Conservation (phyloP, 2,797 vertebrate genomes). For the Remorina albescens region DNA sequence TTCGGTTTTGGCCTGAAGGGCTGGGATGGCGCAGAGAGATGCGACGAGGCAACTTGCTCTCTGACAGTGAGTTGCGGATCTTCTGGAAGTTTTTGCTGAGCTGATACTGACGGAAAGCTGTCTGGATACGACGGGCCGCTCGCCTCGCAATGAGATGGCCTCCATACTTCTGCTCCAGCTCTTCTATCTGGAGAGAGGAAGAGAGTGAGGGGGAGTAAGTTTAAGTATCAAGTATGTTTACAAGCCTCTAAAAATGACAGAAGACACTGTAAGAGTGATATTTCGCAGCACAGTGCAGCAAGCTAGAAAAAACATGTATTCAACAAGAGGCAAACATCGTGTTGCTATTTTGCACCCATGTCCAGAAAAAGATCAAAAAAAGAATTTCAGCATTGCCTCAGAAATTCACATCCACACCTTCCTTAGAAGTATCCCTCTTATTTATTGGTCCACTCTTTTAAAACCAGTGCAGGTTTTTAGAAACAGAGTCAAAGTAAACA, state of each 20-base stretch:
- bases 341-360: constrained; percentile 32
- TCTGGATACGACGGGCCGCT: constrained; percentile 98
- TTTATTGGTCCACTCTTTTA: constrained; percentile 47
- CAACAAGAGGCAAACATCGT: constrained; percentile 52
- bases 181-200: constrained; percentile 90
- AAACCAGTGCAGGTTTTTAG: constrained; percentile 39
- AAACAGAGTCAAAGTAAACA: constrained; percentile 59
- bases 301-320: constrained; percentile 53
- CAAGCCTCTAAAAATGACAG: constrained; percentile 37
- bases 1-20: constrained; percentile 73
- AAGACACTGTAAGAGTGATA: constrained; percentile 39
- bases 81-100: constrained; percentile 99
- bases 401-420: constrained; percentile 34
- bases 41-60: constrained; percentile 94
- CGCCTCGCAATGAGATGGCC: constrained; percentile 94
- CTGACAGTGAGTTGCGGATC: constrained; percentile 96
- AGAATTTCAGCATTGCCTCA: constrained; percentile 10
- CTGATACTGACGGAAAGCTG: constrained; percentile 98
- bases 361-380: constrained; percentile 53
- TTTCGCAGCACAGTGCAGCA: constrained; percentile 47
- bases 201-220: constrained; percentile 31
- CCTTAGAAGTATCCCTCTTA: constrained; percentile 41
- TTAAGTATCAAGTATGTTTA: constrained; percentile 63
- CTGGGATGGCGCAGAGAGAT: constrained; percentile 93
- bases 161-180: constrained; percentile 98